A percentile compares a stretch with the other conserved stretches of the same genome.
Evolutionary conservation across 2,888 invertebrate species (phyloP).

Genomic region (Carpatolechia fugitivella): DNA sequence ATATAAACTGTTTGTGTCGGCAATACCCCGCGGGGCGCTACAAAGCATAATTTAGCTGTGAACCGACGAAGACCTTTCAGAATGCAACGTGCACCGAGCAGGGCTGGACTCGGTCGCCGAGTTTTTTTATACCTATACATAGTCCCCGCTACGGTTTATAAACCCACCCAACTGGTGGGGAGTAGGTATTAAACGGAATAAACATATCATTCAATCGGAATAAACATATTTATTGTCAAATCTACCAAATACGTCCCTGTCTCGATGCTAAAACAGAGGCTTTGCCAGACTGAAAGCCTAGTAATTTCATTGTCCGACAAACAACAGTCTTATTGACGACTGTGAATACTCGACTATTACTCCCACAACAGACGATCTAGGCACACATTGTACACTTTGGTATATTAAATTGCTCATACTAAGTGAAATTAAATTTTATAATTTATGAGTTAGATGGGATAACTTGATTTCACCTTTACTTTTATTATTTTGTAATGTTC

Average conservation of each 20-base stretch:
- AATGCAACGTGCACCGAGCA: background rate
- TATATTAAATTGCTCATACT: too few species aligned
- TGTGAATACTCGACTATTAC: background rate
- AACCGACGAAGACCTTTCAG: background rate
- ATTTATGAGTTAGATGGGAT: too few species aligned
- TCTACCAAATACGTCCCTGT: background rate
- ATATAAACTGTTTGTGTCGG: background rate
- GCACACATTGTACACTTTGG: too few species aligned
- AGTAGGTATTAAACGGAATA: too few species aligned
- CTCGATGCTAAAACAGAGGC: constrained; percentile 5
- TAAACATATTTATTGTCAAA: too few species aligned
- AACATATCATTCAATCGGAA: too few species aligned
- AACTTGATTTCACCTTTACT: too few species aligned
- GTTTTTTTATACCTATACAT: too few species aligned
- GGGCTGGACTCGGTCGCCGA: background rate
- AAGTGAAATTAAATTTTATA: too few species aligned
- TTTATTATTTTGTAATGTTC: too few species aligned
- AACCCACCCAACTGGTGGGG: too few species aligned
- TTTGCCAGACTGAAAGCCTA: constrained; percentile 14
- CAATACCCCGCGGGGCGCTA: constrained; percentile 11
- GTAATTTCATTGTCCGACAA: constrained; percentile 18
- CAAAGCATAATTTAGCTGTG: background rate
- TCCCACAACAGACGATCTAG: background rate
- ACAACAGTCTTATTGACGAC: constrained; percentile 7
- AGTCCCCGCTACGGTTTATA: too few species aligned